phyloP scores from a whole-genome alignment of 2,888 invertebrate genomes.

The Parthenolecanium corni region DNA sequence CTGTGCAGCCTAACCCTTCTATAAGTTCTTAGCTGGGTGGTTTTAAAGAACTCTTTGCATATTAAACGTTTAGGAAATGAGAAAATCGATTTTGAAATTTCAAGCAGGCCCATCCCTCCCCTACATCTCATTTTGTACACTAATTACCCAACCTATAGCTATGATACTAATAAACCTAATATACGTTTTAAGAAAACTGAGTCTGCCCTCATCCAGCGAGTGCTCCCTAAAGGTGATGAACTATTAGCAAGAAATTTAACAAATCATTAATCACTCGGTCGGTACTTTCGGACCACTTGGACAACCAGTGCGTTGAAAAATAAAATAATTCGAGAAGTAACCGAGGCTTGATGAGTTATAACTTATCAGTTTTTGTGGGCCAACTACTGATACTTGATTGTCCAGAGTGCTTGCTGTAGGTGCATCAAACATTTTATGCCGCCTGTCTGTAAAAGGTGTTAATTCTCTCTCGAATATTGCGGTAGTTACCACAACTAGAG shows the following conservation, averaged over 20 bases:
- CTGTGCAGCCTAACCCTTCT: too few species aligned
- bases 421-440: neutral
- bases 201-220: too few species aligned
- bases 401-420: neutral
- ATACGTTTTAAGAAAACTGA: too few species aligned
- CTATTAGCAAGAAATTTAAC: slow-evolving; percentile 27
- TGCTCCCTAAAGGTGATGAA: slow-evolving; percentile 21
- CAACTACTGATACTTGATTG: slow-evolving; percentile 14
- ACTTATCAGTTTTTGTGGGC: slow-evolving; percentile 20
- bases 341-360: slow-evolving; percentile 21
- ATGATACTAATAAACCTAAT: too few species aligned
- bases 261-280: slow-evolving; percentile 23
- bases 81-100: too few species aligned
- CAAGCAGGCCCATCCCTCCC: too few species aligned
- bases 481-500: too few species aligned
- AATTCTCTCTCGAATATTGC: neutral
- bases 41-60: too few species aligned
- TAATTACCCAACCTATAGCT: too few species aligned
- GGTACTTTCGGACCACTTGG: neutral
- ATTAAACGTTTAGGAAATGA: too few species aligned
- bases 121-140: too few species aligned
- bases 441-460: neutral
- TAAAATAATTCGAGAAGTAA: slow-evolving; percentile 20
- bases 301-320: neutral
- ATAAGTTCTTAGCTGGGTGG: too few species aligned